phyloP scores from a whole-genome alignment of 1,140 invertebrate genomes.

The Drosophila ercepeae region DNA sequence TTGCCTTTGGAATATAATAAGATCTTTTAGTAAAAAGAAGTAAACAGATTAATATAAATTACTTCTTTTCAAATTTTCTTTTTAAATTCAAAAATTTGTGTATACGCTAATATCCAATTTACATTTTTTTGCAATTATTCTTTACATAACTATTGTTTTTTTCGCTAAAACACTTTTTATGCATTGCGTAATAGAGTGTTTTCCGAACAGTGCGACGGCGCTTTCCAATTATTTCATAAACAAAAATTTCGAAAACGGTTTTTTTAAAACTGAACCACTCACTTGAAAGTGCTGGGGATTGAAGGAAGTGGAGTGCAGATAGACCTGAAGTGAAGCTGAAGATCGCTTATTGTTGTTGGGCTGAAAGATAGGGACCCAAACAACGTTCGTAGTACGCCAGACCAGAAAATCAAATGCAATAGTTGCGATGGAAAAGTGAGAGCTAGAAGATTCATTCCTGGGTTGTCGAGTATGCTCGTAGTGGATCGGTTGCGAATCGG shows the following conservation, averaged over 20 bases:
- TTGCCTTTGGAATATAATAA: background rate
- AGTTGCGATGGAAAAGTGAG: conserved; percentile 31
- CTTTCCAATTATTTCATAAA: background rate
- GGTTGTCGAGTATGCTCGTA: conserved; percentile 28
- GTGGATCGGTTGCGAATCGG: conserved; percentile 7
- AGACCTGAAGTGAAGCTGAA: conserved; percentile 51
- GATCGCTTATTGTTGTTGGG: conserved; percentile 50
- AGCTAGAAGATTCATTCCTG: conserved; percentile 26
- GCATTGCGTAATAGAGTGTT: conserved; percentile 61
- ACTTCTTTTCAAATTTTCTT: too few relatives aligned
- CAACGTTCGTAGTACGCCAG: conserved; percentile 74
- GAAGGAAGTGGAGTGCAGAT: conserved; percentile 45
- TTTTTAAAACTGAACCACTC: conserved; percentile 30
- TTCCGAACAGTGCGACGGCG: background rate
- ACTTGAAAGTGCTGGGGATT: conserved; percentile 57
- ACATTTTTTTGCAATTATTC: conserved; percentile 20
- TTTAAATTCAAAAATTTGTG: background rate
- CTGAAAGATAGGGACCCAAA: conserved; percentile 50
- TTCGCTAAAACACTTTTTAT: conserved; percentile 40
- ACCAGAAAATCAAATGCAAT: conserved; percentile 79
- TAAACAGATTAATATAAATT: background rate
- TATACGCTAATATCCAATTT: background rate
- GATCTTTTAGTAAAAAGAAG: background rate
- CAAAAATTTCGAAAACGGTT: conserved; percentile 34
- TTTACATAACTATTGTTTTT: conserved; percentile 71